phyloP scores from a whole-genome alignment of 2,888 invertebrate genomes.

The Rhamnusium bicolor region DNA sequence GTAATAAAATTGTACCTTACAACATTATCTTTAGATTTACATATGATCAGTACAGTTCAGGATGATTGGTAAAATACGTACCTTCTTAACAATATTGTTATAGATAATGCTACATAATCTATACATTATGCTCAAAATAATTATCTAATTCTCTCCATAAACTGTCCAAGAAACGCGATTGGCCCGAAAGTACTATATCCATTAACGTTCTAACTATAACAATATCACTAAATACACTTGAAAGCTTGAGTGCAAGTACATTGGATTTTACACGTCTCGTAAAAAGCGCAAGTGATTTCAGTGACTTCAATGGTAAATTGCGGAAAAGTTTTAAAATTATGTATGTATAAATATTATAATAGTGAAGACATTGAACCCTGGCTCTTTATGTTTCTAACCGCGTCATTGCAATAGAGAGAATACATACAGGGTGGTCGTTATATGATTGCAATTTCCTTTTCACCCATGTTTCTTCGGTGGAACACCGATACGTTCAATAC shows the following conservation, averaged over 20 bases:
- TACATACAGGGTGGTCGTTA: conserved; percentile 36
- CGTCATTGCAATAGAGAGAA: conserved; percentile 45
- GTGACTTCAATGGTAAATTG: conserved; percentile 31
- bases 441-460: conserved; percentile 31
- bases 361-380: conserved; percentile 55
- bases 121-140: background rate
- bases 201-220: conserved; percentile 23
- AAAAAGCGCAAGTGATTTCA: conserved; percentile 37
- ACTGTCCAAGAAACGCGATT: background rate
- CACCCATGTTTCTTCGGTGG: background rate
- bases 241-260: conserved; percentile 26
- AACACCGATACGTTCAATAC: too few relatives aligned
- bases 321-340: conserved; percentile 38
- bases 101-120: background rate
- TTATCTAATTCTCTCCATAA: conserved; percentile 2
- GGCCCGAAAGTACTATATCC: background rate
- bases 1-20: too few relatives aligned
- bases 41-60: too few relatives aligned
- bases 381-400: conserved; percentile 25
- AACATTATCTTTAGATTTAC: too few relatives aligned
- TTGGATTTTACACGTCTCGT: conserved; percentile 15
- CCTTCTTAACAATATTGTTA: background rate
- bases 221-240: conserved; percentile 27
- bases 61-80: background rate
- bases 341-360: conserved; percentile 51